Percentiles rank a stretch among this genome's conserved stretches.
Conservation (phyloP, 2,113 vertebrate species). For the Holacanthus passer region DNA sequence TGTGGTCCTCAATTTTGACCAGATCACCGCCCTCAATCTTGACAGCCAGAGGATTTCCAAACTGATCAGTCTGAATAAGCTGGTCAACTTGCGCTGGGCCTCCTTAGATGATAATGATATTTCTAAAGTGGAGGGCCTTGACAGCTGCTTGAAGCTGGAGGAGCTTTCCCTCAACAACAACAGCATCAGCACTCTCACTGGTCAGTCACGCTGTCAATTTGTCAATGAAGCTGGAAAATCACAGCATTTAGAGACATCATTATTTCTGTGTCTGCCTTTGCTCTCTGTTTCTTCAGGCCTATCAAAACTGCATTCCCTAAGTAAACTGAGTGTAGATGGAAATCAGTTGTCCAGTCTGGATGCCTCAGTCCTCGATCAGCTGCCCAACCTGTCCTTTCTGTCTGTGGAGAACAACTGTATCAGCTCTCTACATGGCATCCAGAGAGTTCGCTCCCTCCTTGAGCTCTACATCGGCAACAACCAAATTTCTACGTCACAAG, state of each 20-base stretch:
- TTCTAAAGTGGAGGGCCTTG: slow-evolving; percentile 86
- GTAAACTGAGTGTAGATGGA: slow-evolving; percentile 86
- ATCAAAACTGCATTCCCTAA: slow-evolving; percentile 84
- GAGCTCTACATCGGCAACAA: slow-evolving; percentile 91
- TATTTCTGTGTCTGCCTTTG: slow-evolving; percentile 3
- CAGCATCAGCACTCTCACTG: slow-evolving; percentile 86
- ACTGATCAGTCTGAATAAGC: slow-evolving; percentile 85
- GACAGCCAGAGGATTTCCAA: slow-evolving; percentile 87
- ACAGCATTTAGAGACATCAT: neutral
- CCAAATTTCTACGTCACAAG: slow-evolving; percentile 84
- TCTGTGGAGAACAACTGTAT: slow-evolving; percentile 90
- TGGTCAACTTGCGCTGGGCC: slow-evolving; percentile 89
- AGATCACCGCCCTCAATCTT: slow-evolving; percentile 90
- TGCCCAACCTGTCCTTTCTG: slow-evolving; percentile 87
- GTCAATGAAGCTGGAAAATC: neutral
- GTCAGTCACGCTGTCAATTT: slow-evolving; percentile 63
- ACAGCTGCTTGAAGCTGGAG: slow-evolving; percentile 86
- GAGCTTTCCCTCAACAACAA: slow-evolving; percentile 90
- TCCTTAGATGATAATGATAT: slow-evolving; percentile 91
- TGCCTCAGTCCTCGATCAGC: slow-evolving; percentile 80
- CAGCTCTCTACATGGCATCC: slow-evolving; percentile 84
- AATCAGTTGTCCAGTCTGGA: slow-evolving; percentile 87
- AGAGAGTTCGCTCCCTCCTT: slow-evolving; percentile 83
- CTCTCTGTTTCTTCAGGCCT: slow-evolving; percentile 82
- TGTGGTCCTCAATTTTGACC: slow-evolving; percentile 7